These are phyloP conservation scores for Aleiodes alternator DNA, from an alignment of 2,888 invertebrate species.

Conservation along the genomic window DNA sequence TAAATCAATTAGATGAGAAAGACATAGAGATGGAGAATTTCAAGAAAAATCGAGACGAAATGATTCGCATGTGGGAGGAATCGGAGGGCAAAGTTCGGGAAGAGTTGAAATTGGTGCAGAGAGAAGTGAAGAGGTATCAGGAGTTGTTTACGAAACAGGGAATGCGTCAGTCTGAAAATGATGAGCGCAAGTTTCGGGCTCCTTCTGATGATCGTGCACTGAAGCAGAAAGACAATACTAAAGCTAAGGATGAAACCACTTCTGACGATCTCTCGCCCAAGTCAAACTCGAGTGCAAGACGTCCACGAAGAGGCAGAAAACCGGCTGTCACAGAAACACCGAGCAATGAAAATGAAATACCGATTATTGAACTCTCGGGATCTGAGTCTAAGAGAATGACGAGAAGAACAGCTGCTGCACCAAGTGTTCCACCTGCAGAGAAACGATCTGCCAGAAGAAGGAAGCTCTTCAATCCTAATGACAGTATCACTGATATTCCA, in stretches of 20 bases:
- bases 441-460: constrained; percentile 61
- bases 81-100: constrained; percentile 62
- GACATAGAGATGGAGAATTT: constrained; percentile 66
- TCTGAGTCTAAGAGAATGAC: constrained; percentile 64
- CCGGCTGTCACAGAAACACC: constrained; percentile 39
- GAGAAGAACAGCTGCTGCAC: constrained; percentile 51
- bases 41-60: constrained; percentile 63
- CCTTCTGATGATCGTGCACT: constrained; percentile 38
- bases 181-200: constrained; percentile 53
- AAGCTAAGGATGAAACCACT: constrained; percentile 51
- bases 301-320: constrained; percentile 44
- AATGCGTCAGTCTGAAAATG: constrained; percentile 47
- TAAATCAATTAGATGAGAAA: constrained; percentile 54
- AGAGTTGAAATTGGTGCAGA: constrained; percentile 62
- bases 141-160: constrained; percentile 58
- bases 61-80: constrained; percentile 62
- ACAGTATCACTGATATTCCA: background rate
- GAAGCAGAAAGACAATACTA: constrained; percentile 41
- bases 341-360: constrained; percentile 49
- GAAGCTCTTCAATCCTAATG: constrained; percentile 17
- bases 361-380: constrained; percentile 63
- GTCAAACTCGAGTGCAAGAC: constrained; percentile 8
- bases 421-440: constrained; percentile 46
- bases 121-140: constrained; percentile 62
- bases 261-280: constrained; percentile 58